Base-by-base conservation (phyloP, 2,113 vertebrate genomes). In the Puffinus mauretanicus region DNA sequence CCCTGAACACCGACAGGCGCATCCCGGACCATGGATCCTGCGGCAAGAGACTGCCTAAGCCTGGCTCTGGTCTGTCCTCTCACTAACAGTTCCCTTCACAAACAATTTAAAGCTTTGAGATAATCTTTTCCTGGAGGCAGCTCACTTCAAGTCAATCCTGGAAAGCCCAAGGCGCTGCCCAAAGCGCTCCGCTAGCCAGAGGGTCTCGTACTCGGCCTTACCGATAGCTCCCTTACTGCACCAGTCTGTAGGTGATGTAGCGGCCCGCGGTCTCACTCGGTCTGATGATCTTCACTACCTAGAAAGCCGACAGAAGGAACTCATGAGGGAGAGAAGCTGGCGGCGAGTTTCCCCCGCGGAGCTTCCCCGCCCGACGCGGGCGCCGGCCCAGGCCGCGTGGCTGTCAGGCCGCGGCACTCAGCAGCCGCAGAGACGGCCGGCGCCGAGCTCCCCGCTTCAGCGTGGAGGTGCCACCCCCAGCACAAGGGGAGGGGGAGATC, bases 281-380 rank as follows among this genome's bases (percentile, higher is more conserved):
- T 61, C 99, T 97, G 72, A 99, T 99, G 96, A 99, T 99, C 98
- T 99, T 99, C 88, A 99, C 99, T 17, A 99, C 99, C 99, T 99
- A 73, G 17, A 49, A 32, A 4, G 34, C 9, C 4, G 0, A 34
- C 19, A 51, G n/a, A 19, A 16, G 14, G 22, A 44, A 19, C 25
- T 27, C 25, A 10, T 13, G 38, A 52, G 44, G 20, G 62, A 17
- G 10, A 47, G 60, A 34, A 47, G 42, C n/a, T 16, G 47, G 8
- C 1, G 16, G 61, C 10, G 2, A 26, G 46, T 17, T 49, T 21
- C 30, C 46, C 72, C n/a, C 2, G 24, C 42, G 36, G 51, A 6
- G 11, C 46, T 11, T 60, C 40, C 26, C 83, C 8, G 55, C 15
- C 49, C 1, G 0, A 52, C 12, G 5, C 15, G 3, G 25, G 11